Percentiles rank a stretch among this genome's conserved stretches.
These are phyloP conservation scores for Arrhamphus sclerolepis DNA, from an alignment of 2,797 vertebrate genomes.

Conservation along the genomic window DNA sequence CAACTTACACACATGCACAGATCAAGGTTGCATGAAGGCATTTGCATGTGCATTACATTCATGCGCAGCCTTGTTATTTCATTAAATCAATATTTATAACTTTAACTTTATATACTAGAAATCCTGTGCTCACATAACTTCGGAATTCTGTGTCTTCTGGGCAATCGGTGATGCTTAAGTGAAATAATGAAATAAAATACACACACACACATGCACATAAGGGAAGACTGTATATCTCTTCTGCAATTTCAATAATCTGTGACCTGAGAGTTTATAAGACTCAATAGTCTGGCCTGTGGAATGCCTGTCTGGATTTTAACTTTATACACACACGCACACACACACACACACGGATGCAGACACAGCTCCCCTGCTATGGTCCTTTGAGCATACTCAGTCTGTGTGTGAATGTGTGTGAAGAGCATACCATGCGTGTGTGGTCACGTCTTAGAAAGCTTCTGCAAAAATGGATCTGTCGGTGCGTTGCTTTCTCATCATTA, in stretches of 20 bases:
- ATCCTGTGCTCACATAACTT: constrained; percentile 19
- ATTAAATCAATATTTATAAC: constrained; percentile 16
- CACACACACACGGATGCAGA: constrained; percentile 42
- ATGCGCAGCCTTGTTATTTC: constrained; percentile 23
- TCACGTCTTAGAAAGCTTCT: constrained; percentile 71
- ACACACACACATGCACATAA: constrained; percentile 27
- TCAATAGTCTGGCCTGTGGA: constrained; percentile 77
- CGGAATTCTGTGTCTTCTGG: constrained; percentile 24
- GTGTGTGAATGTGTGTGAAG: constrained; percentile 53
- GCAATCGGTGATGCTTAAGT: constrained; percentile 35
- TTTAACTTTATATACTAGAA: constrained; percentile 2
- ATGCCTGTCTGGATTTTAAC: constrained; percentile 78
- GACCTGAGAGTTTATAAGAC: constrained; percentile 78
- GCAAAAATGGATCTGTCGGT: constrained; percentile 56
- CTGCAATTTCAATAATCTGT: constrained; percentile 80
- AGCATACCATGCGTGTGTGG: constrained; percentile 80
- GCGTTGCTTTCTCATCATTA: constrained; percentile 29
- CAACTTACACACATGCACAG: constrained; percentile 18
- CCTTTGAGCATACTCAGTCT: constrained; percentile 64
- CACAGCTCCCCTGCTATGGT: constrained; percentile 67
- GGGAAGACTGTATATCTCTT: constrained; percentile 62
- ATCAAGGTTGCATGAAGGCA: constrained; percentile 12
- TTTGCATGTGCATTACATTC: constrained; percentile 11
- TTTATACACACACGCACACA: constrained; percentile 56
- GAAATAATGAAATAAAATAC: constrained; percentile 49